Percentiles rank a stretch among this genome's conserved stretches.
Evolutionary conservation across 2,888 invertebrate species (phyloP).

Genomic region (Epinotia ramella): DNA sequence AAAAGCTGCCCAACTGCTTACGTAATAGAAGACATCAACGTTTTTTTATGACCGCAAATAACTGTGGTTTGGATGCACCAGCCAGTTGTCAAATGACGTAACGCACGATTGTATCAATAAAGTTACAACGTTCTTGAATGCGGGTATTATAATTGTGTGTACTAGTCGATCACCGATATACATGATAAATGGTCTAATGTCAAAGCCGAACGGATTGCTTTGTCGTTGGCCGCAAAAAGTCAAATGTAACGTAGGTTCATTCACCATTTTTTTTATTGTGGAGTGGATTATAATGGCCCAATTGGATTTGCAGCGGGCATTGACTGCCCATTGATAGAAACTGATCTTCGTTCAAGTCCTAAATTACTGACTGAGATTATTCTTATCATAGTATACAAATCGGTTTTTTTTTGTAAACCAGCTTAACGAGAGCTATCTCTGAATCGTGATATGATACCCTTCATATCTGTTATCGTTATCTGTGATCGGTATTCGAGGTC

Average conservation of each 20-base stretch:
- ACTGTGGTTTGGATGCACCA: constrained; percentile 7
- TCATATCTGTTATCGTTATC: constrained; percentile 29
- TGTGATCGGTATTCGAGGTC: constrained; percentile 28
- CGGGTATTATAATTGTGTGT: constrained; percentile 26
- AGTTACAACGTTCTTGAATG: constrained; percentile 8
- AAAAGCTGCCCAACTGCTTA: constrained; percentile 15
- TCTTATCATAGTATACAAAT: no score
- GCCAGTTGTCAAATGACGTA: neutral
- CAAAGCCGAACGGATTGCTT: constrained; percentile 43
- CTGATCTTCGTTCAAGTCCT: neutral
- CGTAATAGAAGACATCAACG: constrained; percentile 12
- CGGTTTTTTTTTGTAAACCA: neutral
- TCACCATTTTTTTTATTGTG: constrained; percentile 44
- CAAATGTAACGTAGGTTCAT: constrained; percentile 45
- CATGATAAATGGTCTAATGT: constrained; percentile 43
- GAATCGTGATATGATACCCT: constrained; percentile 24
- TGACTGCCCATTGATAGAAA: constrained; percentile 28
- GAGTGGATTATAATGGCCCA: constrained; percentile 24
- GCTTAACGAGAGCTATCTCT: neutral
- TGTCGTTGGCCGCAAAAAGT: constrained; percentile 40
- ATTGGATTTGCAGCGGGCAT: constrained; percentile 32
- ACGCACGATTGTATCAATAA: neutral
- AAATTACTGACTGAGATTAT: neutral
- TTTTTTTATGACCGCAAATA: constrained; percentile 18
- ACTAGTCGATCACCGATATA: constrained; percentile 45